Base-by-base conservation (phyloP, 2,888 invertebrate species). In the Metalampra italica region DNA sequence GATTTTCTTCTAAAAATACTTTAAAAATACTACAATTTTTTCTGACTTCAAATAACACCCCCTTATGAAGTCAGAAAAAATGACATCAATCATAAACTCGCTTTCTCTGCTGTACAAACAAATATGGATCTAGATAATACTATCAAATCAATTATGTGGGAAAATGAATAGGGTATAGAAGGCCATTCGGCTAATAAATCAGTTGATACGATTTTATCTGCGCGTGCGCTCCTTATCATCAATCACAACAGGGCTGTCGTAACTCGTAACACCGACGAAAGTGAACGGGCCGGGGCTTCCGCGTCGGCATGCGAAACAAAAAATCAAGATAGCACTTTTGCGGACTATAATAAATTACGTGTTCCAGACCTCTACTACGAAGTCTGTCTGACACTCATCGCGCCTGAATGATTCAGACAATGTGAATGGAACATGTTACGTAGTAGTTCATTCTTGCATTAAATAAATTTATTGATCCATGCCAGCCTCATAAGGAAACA, bases 181-280 rank as follows among this genome's bases (percentile, higher is more conserved):
- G 32, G 32, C 32, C 32, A 32, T n/a, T 8, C 11, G 7, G 50
- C 40, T n/a, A 36, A 9, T n/a, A 36, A 36, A 36, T 36, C 36
- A 36, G 36, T 3, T 36, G 36, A 41, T 44, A 46, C 55, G 70
- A 69, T 65, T 60, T 51, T 68, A 77, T 75, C 75, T 54, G 62
- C 62, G 64, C 56, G 43, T 37, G 60, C 63, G 62, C 67, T 53
- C 45, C 55, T 66, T 71, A 71, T 67, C 61, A 71, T 71, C 60
- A 64, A 74, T 70, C 68, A 67, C 51, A 62, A 67, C 56, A 57
- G 60, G 47, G 52, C 56, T 69, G 67, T 68, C 64, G 66, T 68
- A 72, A 76, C 54, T n/a, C n/a, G 45, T 43, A 36, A n/a, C 32
- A 32, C 11, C 14, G 34, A 43, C 47, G 71, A 71, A 74, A 76